Evolutionary conservation across 2,888 invertebrate genomes (phyloP).

Genomic region (Drymonia ruficornis): DNA sequence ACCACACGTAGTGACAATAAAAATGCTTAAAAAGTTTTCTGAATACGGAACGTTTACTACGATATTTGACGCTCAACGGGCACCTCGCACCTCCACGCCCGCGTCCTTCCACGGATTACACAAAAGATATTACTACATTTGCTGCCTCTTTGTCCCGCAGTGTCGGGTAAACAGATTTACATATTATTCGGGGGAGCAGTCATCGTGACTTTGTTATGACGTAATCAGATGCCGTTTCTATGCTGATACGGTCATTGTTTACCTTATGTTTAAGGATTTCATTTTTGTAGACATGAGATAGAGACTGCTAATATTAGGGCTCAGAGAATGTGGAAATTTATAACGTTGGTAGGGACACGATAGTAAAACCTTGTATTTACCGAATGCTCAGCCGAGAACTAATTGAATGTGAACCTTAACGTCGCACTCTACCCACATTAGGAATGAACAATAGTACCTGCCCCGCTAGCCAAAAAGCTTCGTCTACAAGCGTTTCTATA

Average conservation of each 20-base stretch:
- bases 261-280: constrained; percentile 3
- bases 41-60: constrained; percentile 34
- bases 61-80: constrained; percentile 29
- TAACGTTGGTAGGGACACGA: background rate
- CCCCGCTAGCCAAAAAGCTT: too few species aligned
- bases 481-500: too few species aligned
- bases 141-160: constrained; percentile 5
- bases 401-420: too few species aligned
- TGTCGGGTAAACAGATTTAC: constrained; percentile 9
- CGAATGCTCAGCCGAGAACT: background rate
- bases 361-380: background rate
- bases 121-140: constrained; percentile 35
- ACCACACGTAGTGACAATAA: constrained; percentile 35
- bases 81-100: constrained; percentile 22
- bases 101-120: constrained; percentile 36
- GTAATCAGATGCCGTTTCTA: constrained; percentile 3
- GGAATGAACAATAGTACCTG: too few species aligned
- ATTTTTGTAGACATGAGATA: background rate
- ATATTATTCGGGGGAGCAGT: constrained; percentile 5
- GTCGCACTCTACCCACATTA: too few species aligned
- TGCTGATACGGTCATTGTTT: constrained; percentile 6
- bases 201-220: constrained; percentile 2
- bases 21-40: constrained; percentile 33
- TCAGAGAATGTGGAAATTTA: background rate
- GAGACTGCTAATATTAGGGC: background rate